Conservation (phyloP, 2,113 vertebrate genomes). For the Acanthisitta chloris region DNA sequence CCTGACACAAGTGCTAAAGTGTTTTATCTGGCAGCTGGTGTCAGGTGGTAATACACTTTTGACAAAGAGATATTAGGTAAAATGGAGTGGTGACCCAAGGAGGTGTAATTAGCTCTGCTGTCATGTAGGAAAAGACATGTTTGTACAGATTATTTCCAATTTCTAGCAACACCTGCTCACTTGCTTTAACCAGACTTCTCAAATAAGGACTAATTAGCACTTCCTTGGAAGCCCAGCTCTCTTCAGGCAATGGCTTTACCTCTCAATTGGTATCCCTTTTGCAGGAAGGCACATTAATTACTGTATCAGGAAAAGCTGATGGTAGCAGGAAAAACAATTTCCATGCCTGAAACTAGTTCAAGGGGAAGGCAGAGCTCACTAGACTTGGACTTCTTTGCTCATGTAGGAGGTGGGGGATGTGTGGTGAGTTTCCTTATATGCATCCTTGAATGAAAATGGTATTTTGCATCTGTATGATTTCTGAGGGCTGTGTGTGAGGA, state of each 20-base stretch:
- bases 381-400: background rate
- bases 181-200: conserved; percentile 60
- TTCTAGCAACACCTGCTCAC: conserved; percentile 43
- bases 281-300: conserved; percentile 66
- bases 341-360: conserved; percentile 45
- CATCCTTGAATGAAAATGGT: background rate
- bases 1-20: background rate
- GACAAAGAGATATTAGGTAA: background rate
- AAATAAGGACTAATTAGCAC: conserved; percentile 71
- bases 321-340: conserved; percentile 53
- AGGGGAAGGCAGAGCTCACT: background rate
- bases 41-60: background rate
- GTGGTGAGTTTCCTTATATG: background rate
- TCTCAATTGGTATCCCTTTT: conserved; percentile 6
- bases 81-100: conserved; percentile 8
- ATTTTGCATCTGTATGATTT: background rate
- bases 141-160: conserved; percentile 44
- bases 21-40: background rate
- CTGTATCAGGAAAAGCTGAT: conserved; percentile 49
- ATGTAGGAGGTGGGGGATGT: background rate
- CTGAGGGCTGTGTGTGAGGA: background rate
- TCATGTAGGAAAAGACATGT: conserved; percentile 16
- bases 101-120: conserved; percentile 48
- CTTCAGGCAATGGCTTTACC: conserved; percentile 25
- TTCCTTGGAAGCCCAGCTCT: conserved; percentile 56